Evolutionary conservation across 2,888 invertebrate genomes (phyloP).

Genomic region (Spodoptera littoralis): DNA sequence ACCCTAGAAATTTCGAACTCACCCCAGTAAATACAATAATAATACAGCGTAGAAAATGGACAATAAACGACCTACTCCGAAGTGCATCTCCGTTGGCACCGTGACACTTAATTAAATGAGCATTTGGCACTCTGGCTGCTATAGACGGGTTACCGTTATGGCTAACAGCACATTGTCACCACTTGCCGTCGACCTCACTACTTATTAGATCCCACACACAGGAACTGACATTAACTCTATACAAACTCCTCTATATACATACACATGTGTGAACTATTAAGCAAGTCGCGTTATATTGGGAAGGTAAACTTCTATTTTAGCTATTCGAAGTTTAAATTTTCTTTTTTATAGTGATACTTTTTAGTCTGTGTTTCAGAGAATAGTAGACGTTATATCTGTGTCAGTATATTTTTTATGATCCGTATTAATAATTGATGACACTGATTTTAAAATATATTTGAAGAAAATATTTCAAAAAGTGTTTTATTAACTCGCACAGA

Average conservation of each 20-base stretch:
- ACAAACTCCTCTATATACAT: conserved; percentile 27
- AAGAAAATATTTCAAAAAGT: too few species aligned
- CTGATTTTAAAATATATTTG: too few species aligned
- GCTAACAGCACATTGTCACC: conserved; percentile 70
- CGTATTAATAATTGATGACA: too few species aligned
- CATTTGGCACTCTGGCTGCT: conserved; percentile 67
- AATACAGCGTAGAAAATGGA: too few species aligned
- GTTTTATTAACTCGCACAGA: too few species aligned
- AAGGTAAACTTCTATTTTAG: conserved; percentile 6
- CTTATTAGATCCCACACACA: conserved; percentile 68
- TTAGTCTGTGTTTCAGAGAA: background rate
- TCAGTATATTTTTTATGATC: too few species aligned
- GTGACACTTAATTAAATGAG: conserved; percentile 69
- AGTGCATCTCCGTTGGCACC: conserved; percentile 47
- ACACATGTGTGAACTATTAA: conserved; percentile 13
- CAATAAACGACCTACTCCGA: conserved; percentile 12
- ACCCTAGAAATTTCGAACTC: too few species aligned
- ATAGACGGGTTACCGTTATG: conserved; percentile 55
- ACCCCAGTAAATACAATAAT: too few species aligned
- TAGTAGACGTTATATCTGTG: too few species aligned
- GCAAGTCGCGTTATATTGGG: background rate
- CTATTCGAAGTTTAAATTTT: background rate
- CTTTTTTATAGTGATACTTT: conserved; percentile 1
- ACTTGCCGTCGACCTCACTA: conserved; percentile 65
- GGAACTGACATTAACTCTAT: conserved; percentile 53